Conservation (phyloP, 1,140 invertebrate species). For the Triops longicaudatus region DNA sequence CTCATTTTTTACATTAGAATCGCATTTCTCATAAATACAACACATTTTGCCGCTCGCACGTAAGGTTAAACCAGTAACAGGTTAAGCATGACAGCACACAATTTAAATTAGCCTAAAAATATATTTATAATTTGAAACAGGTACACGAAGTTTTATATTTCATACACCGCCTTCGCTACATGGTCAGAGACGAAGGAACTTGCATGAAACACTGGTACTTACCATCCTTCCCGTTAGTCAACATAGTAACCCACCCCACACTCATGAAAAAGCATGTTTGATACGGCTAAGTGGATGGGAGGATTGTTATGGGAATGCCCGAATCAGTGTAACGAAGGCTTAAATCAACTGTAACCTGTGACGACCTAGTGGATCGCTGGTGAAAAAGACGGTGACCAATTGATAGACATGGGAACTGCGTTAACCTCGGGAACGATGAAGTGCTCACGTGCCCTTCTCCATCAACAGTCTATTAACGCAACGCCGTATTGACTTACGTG, state of each 20-base stretch:
- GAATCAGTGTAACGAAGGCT: not conserved
- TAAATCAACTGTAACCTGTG: slow-evolving; percentile 7
- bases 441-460: not conserved
- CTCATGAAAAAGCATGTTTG: not conserved
- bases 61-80: too few relatives aligned
- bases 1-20: too few relatives aligned
- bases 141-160: too few relatives aligned
- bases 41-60: too few relatives aligned
- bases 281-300: slow-evolving; percentile 6
- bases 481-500: not conserved
- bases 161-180: too few relatives aligned
- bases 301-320: not conserved
- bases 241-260: not conserved
- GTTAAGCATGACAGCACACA: too few relatives aligned
- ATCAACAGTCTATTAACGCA: not conserved
- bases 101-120: too few relatives aligned
- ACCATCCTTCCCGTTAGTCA: too few relatives aligned
- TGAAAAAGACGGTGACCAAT: slow-evolving; percentile 11
- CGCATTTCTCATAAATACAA: too few relatives aligned
- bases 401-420: not conserved
- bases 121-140: too few relatives aligned
- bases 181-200: too few relatives aligned
- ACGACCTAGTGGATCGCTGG: not conserved
- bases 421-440: not conserved
- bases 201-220: too few relatives aligned